phyloP scores from a whole-genome alignment of 1,140 invertebrate species.

The Zaprionus capensis region DNA sequence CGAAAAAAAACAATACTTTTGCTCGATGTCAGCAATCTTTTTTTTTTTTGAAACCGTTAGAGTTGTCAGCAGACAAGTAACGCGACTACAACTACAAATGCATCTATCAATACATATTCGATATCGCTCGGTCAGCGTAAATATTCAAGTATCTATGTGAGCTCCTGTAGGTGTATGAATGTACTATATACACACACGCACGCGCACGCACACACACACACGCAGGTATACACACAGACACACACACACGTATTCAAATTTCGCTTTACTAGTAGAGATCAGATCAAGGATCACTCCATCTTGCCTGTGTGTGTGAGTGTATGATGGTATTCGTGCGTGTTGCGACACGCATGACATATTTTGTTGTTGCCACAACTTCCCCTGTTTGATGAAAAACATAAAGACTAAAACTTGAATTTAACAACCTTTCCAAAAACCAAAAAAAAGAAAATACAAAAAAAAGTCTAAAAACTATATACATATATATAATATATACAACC shows the following conservation, averaged over 20 bases:
- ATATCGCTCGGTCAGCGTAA: conserved; percentile 1
- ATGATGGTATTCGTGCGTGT: neutral
- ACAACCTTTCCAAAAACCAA: conserved; percentile 57
- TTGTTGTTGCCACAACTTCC: conserved; percentile 59
- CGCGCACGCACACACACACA: conserved; percentile 8
- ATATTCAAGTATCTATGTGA: conserved; percentile 3
- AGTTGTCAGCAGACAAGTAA: conserved; percentile 4
- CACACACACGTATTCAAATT: neutral
- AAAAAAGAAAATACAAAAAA: conserved; percentile 19
- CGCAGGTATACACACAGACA: neutral
- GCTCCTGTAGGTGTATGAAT: conserved; percentile 3
- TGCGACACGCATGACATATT: conserved; percentile 5
- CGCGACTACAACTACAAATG: conserved; percentile 12
- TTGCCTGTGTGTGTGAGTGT: conserved; percentile 6
- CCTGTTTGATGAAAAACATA: conserved; percentile 79
- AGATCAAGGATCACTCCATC: neutral
- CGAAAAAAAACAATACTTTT: conserved; percentile 6
- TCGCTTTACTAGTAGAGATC: neutral
- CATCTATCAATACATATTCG: conserved; percentile 30
- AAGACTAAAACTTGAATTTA: conserved; percentile 81
- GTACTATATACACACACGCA: neutral
- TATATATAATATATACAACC: conserved; percentile 34
- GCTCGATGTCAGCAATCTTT: conserved; percentile 2
- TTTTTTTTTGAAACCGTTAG: conserved; percentile 23
- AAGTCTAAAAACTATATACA: conserved; percentile 48